Evolutionary conservation across 2,113 vertebrate genomes (phyloP), one percentile per base, ranked within the genome.

Genomic region (Thunnus maccoyii): DNA sequence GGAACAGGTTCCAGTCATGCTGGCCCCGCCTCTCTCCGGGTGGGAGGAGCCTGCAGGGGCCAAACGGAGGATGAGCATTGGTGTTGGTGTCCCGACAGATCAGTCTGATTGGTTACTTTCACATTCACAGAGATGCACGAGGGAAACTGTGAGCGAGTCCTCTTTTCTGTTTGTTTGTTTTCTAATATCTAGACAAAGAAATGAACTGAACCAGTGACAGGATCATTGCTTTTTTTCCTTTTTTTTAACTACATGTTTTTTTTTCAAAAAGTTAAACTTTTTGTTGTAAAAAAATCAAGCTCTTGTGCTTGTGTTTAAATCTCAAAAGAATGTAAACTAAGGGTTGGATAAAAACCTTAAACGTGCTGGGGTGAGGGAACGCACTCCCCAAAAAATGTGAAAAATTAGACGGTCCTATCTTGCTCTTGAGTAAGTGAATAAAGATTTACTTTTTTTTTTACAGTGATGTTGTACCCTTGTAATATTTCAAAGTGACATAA

Each of bases 1-100:
- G 95, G 96, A 97, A 96, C 95, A 93, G 93, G 77, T 96, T 97
- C 95, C 95, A 94, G 96, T 96, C 97, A 98, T 98, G 97, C 97
- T 96, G 90, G 96, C 96, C 80, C 76, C 64, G 4, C 27, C 16
- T 4, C 8, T 41, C 36, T 41, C 36, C 36, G 36, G 17, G 87
- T 95, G 95, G 96, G 95, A 96, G 96, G 96, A 93, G 95, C 58
- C 90, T 93, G 93, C 89, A 91, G 83, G 36, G 36, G 36, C 91
- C 93, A 88, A 92, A 95, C 92, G 91, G 95, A 96, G 95, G 93
- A 94, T 89, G 91, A 92, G 89, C 91, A 87, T 95, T 94, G 90
- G 89, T 89, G 84, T 91, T 78, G 75, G 92, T 92, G 95, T 95
- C 90, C 94, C 78, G 94, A 94, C 93, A 83, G 89, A 87, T 82